Conservation (phyloP, 2,888 invertebrate species). For the Synanthedon myopaeformis region DNA sequence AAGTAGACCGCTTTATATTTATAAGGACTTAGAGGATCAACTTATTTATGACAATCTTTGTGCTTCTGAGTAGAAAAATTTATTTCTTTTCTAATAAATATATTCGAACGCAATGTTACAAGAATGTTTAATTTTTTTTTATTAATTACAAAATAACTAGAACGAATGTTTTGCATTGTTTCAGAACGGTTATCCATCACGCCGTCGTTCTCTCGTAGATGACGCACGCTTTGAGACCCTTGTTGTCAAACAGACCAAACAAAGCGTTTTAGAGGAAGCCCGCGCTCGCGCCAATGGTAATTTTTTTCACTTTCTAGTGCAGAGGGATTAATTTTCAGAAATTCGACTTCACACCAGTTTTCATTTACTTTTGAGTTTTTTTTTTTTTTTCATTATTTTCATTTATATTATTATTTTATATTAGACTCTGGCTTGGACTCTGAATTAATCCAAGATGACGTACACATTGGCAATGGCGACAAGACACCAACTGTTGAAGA, state of each 20-base stretch:
- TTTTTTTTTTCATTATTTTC: constrained; percentile 14
- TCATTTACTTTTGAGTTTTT: constrained; percentile 5
- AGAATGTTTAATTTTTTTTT: too few relatives aligned
- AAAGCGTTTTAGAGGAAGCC: constrained; percentile 91
- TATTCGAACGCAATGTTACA: background rate
- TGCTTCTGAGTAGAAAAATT: background rate
- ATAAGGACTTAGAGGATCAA: constrained; percentile 59
- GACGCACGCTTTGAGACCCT: constrained; percentile 97
- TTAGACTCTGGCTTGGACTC: constrained; percentile 76
- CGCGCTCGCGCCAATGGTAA: constrained; percentile 88
- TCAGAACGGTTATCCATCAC: constrained; percentile 96
- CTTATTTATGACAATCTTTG: constrained; percentile 25
- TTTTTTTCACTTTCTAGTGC: background rate
- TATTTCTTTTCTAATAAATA: background rate
- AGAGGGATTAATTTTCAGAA: background rate
- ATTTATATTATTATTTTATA: constrained; percentile 26
- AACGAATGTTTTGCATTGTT: constrained; percentile 36
- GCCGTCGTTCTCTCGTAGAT: constrained; percentile 95
- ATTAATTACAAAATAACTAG: background rate
- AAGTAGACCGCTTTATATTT: constrained; percentile 62
- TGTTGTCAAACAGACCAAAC: constrained; percentile 95
- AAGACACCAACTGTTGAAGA: constrained; percentile 58
- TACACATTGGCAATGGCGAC: constrained; percentile 54
- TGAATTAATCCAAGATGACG: constrained; percentile 71
- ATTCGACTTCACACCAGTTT: background rate